Evolutionary conservation across 1,140 invertebrate genomes (phyloP).

Genomic region (Aleiodes sp.): DNA sequence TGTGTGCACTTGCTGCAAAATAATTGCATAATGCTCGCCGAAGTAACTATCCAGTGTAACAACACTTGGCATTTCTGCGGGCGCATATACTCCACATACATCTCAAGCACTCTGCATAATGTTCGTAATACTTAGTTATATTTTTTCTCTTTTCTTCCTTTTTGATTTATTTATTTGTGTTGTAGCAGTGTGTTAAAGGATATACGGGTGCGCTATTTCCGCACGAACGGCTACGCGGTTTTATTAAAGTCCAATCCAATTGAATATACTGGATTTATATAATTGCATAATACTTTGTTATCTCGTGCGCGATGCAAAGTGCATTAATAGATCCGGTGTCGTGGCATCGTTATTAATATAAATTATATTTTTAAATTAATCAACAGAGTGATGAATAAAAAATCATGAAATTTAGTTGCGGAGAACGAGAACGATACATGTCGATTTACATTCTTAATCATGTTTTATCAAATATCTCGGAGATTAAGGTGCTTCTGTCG

Average conservation of each 20-base stretch:
- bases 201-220: slow-evolving; percentile 24
- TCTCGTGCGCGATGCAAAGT: slow-evolving; percentile 17
- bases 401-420: too few relatives aligned
- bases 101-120: neutral
- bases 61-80: slow-evolving; percentile 6
- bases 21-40: slow-evolving; percentile 2
- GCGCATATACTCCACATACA: slow-evolving; percentile 1
- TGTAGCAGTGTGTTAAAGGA: too few relatives aligned
- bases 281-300: slow-evolving; percentile 32
- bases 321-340: slow-evolving; percentile 7
- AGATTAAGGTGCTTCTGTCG: too few relatives aligned
- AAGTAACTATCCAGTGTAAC: neutral
- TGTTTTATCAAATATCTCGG: too few relatives aligned
- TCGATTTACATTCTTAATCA: too few relatives aligned
- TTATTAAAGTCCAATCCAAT: neutral
- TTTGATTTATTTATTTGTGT: too few relatives aligned
- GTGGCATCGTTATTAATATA: neutral
- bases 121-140: neutral
- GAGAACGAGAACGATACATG: too few relatives aligned
- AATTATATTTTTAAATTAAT: too few relatives aligned
- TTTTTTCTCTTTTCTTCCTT: too few relatives aligned
- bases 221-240: neutral
- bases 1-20: slow-evolving; percentile 10
- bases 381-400: too few relatives aligned
- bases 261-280: neutral